Evolutionary conservation across 2,113 vertebrate species (phyloP), one percentile per base, ranked within the genome.

Genomic region (Dicerorhinus sumatrensis): DNA sequence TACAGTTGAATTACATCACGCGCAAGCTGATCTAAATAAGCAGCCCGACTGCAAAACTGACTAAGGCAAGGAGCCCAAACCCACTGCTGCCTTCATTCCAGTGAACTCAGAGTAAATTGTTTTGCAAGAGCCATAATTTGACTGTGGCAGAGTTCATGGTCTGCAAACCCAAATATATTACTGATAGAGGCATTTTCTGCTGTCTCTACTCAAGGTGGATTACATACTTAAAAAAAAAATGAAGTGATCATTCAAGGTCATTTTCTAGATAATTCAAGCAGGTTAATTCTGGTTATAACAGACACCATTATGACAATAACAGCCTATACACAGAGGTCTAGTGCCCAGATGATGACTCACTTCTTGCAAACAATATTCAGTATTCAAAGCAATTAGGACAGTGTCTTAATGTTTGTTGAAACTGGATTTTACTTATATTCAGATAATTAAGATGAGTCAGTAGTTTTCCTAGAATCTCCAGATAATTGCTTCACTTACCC

Each of bases 401-500:
- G 56, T 60, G 17, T 36, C 42, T 85, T 84, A 75, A 97, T 94
- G 86, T 97, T 92, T 75, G 82, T 93, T 89, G 82, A 97, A 95
- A 96, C 65, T 75, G 46, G 69, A 73, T 96, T 98, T 95, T 96
- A 91, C 77, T 46, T 96, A 80, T 76, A 92, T 60, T 62, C 36
- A 90, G 79, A 94, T 97, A 98, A 97, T 97, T 96, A 96, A 95
- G 92, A 87, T 92, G 92, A 97, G 96, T 98, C 82, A 72, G 95
- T 97, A 51, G 75, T 95, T 97, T 94, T 96, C 62, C 33, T 63
- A 60, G 94, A 93, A 54, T 92, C 94, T 95, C 92, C 83, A 87
- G 92, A 67, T 79, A 84, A 82, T 96, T 93, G 83, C 89, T 96
- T 87, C 87, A 75, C 65, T 73, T 89, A 85, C 23, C 18, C 86